Conservation (phyloP, 1,140 invertebrate genomes). For the Papilio machaon region DNA sequence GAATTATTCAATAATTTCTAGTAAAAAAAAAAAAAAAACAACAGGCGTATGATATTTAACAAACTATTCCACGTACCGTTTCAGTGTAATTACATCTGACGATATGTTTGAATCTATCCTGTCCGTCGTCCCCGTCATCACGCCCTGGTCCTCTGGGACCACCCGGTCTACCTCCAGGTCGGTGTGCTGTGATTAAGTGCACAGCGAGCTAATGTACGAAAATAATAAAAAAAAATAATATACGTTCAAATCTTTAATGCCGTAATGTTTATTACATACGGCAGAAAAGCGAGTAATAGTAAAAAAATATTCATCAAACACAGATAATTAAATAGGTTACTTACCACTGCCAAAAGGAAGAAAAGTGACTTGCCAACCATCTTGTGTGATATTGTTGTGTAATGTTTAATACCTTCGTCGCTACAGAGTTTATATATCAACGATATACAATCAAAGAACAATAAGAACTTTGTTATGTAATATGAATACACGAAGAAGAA, state of each 20-base stretch:
- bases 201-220: slow-evolving; percentile 8
- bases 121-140: neutral
- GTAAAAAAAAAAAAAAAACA: neutral
- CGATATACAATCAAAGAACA: neutral
- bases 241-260: neutral
- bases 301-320: neutral
- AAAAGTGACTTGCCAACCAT: slow-evolving; percentile 20
- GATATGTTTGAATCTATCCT: neutral
- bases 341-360: slow-evolving; percentile 22
- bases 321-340: neutral
- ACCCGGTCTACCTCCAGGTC: neutral
- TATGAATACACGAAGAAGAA: neutral
- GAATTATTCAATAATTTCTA: neutral
- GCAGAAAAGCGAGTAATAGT: neutral
- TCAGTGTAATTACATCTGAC: slow-evolving; percentile 24
- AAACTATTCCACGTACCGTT: neutral
- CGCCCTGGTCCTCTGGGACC: neutral
- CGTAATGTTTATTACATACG: neutral
- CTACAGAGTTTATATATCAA: slow-evolving; percentile 18
- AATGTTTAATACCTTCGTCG: neutral
- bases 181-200: slow-evolving; percentile 13
- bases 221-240: neutral
- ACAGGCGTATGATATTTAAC: neutral
- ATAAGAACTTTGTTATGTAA: neutral
- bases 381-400: neutral